Percentiles rank a stretch among this genome's conserved stretches.
phyloP scores from a whole-genome alignment of 2,113 vertebrate species.

The Ochotona curzoniae region DNA sequence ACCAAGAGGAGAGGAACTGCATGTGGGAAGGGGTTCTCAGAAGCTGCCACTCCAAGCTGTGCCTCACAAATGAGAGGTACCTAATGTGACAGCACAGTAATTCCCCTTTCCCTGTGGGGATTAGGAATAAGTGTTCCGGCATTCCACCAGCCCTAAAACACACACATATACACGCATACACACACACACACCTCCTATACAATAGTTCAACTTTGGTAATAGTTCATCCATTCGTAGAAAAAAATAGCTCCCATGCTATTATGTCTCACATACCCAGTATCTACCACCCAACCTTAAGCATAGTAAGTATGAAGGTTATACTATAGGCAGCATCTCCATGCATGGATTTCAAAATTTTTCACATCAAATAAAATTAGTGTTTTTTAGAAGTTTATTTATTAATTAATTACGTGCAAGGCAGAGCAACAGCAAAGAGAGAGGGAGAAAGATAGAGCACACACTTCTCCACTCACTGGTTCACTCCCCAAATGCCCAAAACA shows the following conservation, averaged over 20 bases:
- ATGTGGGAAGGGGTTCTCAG: rapidly evolving
- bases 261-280: neutral
- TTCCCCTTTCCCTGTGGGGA: neutral
- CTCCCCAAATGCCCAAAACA: no score
- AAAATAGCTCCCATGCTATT: neutral
- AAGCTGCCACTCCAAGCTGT: neutral
- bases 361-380: no score
- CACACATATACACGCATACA: neutral
- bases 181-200: neutral
- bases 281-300: neutral
- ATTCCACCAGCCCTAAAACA: neutral
- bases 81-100: neutral
- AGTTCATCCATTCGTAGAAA: neutral
- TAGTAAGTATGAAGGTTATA: neutral
- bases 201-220: neutral
- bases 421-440: no score
- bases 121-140: neutral
- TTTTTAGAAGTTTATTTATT: no score
- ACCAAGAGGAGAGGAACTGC: neutral
- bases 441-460: no score
- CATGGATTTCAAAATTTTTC: no score
- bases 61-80: neutral
- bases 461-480: no score
- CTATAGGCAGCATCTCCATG: no score
- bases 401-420: no score